These are phyloP conservation scores for Cuculus canorus DNA, from an alignment of 2,797 vertebrate species.

Conservation along the genomic window DNA sequence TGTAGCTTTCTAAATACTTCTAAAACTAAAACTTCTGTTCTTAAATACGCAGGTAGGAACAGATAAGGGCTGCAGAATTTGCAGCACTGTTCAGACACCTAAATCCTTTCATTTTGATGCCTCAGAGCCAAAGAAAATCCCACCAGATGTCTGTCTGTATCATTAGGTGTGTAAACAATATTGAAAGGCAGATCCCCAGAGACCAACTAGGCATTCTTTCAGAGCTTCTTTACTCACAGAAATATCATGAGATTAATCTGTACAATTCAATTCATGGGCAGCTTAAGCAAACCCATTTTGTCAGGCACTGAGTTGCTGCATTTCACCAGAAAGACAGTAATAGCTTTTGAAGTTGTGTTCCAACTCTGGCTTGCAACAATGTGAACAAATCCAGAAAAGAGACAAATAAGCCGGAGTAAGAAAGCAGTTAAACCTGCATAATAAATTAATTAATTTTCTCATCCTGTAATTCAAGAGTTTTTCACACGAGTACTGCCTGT, in stretches of 20 bases:
- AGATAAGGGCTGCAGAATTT: not conserved
- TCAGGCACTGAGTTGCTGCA: rapidly evolving
- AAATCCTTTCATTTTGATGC: not conserved
- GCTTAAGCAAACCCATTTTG: not conserved
- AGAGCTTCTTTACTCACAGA: not conserved
- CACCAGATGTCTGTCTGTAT: not conserved
- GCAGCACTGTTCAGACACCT: not conserved
- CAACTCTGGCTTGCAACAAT: not conserved
- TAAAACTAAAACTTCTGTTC: not conserved
- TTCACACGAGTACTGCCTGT: not conserved
- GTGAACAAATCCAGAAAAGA: not conserved
- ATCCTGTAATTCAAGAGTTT: not conserved
- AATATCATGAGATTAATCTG: not conserved
- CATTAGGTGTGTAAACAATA: not conserved
- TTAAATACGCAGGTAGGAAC: not conserved
- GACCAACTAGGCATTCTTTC: not conserved
- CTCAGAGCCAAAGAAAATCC: not conserved
- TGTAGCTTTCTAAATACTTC: not conserved
- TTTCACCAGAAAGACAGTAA: not conserved
- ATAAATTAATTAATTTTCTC: not conserved
- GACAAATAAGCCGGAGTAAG: not conserved
- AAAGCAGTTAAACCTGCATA: not conserved
- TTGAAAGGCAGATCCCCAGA: not conserved
- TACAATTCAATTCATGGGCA: not conserved
- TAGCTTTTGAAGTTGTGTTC: not conserved